phyloP scores from a whole-genome alignment of 1,140 invertebrate genomes.

The Ylistrum balloti region DNA sequence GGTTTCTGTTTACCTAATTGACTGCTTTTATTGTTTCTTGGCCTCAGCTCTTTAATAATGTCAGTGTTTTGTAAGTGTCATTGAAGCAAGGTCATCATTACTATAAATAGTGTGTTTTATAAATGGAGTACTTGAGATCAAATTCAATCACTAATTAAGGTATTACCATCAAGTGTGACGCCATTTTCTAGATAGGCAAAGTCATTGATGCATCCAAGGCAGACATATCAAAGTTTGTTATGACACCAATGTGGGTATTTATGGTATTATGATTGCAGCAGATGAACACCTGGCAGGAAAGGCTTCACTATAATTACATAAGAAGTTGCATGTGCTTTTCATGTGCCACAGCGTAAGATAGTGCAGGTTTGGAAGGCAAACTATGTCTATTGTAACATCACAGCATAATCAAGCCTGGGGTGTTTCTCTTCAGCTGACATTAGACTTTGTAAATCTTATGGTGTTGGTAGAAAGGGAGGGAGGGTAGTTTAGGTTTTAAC shows the following conservation, averaged over 20 bases:
- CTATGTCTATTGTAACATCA: not conserved
- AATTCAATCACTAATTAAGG: no score
- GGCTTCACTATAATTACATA: conserved; percentile 3
- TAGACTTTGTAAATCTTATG: not conserved
- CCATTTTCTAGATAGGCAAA: no score
- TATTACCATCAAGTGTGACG: no score
- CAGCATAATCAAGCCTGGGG: not conserved
- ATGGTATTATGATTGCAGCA: not conserved
- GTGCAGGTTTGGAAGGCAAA: not conserved
- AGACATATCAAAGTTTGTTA: not conserved
- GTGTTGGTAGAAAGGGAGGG: no score
- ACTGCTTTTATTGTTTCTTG: no score
- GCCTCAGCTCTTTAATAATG: no score
- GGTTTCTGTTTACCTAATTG: no score
- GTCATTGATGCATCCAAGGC: not conserved
- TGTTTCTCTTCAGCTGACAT: not conserved
- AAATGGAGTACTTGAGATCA: no score
- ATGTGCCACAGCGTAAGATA: conserved; percentile 30
- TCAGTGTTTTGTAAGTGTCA: no score
- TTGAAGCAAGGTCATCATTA: no score
- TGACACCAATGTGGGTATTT: conserved; percentile 4
- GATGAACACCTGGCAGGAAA: conserved; percentile 15
- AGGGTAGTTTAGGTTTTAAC: no score
- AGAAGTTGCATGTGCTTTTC: not conserved
- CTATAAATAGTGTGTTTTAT: no score